Base-by-base conservation (phyloP, 2,113 vertebrate genomes). In the Hemiprocne comata region DNA sequence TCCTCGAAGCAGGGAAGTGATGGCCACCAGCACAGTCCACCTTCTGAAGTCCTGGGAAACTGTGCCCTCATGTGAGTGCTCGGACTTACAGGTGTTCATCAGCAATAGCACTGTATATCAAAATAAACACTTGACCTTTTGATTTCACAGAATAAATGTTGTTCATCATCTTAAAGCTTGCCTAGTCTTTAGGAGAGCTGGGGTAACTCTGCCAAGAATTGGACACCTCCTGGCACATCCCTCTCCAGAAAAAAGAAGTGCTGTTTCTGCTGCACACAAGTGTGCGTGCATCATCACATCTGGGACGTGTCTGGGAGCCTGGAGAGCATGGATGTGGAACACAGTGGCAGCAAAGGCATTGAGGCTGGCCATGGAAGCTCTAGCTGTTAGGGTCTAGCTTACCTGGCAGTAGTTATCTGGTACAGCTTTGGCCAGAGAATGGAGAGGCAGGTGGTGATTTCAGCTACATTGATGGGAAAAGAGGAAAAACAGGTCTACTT, bases 271-370 rank as follows among this genome's bases (percentile, higher is more conserved):
- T 18, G 20, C n/a, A 15, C 14, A 10, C 12, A 55, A 21, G 17
- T 1, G 0, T 31, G 50, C 8, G 2, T 58, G 8, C 17, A 4
- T 73, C 2, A 0, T 66, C 33, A 29, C 8, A 11, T 60, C n/a
- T 66, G 73, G 38, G 72, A 46, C 5, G 1, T 7, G 7, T 51
- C 29, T 46, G n/a, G 36, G 38, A 79, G 34, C 23, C 54, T 33
- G 26, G 29, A 17, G 34, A 60, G 16, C 0, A 0, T 69, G 26
- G 14, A 26, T 7, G 7, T 48, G 26, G 1, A 1, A 25, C 28
- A 21, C 26, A 15, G 33, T 1, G 2, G 57, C 53, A 42, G 67
- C 60, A 74, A 25, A 44, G 50, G 36, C 1, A 0, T n/a, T n/a
- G 42, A 64, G 69, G 36, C 55, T 75, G 62, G 20, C 67, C 1